Base-by-base conservation (phyloP, 2,113 vertebrate genomes). In the Prietella phreatophila region DNA sequence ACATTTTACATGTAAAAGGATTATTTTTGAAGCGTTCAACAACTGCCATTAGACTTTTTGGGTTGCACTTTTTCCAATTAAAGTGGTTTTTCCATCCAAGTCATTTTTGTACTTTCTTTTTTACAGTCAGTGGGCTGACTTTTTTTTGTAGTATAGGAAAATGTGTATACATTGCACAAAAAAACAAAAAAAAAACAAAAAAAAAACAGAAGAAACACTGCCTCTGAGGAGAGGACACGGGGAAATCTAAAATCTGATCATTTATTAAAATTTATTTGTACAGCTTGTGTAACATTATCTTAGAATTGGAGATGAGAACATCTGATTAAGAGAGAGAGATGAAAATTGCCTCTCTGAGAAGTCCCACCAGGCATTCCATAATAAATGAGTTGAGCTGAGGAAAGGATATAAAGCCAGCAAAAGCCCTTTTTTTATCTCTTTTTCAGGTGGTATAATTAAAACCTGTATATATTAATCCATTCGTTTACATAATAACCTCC, bases 341-440 rank as follows among this genome's bases (percentile, higher is more conserved):
- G 56, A 71, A 83, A 85, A 33, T 50, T n/a, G 36, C 84, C 78
- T 58, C 50, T 69, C 53, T 60, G 76, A 60, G 42, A 63, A 27
- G 19, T 61, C 80, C 67, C 80, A 86, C 39, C 56, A 83, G 84
- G 19, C 84, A 63, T 83, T 30, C 61, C n/a, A 20, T 89, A 89
- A 76, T 76, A 65, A 82, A 82, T 17, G 58, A 63, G 65, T 17
- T 39, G 39, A 39, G 27, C 67, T 36, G 78, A 82, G 30, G n/a
- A 86, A 30, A 82, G 36, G 56, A 36, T 22, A 25, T 13, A 5
- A 60, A 67, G 27, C 15, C 50, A 15, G 61, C 22, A 13, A 85
- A 85, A 79, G 14, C 61, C 30, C 11, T 22, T 56, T 36, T 36
- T 67, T 55, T 39, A 78, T 50, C 75, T 78, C 75, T 47, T 76